Percentiles rank a stretch among this genome's conserved stretches.
phyloP scores from a whole-genome alignment of 2,888 invertebrate species.

The Apotomis turbidana region DNA sequence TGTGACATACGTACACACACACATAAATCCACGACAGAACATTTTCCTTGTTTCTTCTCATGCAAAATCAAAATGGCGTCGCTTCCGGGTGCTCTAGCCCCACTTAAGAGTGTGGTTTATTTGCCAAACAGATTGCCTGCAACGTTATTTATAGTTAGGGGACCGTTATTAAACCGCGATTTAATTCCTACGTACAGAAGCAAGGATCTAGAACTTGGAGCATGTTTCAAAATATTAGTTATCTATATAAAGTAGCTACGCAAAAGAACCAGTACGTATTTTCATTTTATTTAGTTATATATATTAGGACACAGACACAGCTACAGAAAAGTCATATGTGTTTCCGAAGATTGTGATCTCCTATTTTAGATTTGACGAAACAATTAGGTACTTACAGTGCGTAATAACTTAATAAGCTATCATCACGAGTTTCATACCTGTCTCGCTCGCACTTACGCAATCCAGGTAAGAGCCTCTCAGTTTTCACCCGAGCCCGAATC shows the following conservation, averaged over 20 bases:
- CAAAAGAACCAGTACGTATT: too few relatives aligned
- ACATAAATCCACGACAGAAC: constrained; percentile 3
- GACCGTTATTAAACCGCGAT: constrained; percentile 56
- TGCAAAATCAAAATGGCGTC: constrained; percentile 60
- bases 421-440: too few relatives aligned
- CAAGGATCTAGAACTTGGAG: constrained; percentile 18
- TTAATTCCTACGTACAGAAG: constrained; percentile 35
- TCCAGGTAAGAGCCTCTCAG: too few relatives aligned
- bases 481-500: too few relatives aligned
- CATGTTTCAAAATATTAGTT: constrained; percentile 11
- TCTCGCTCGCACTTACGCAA: too few relatives aligned
- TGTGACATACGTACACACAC: not conserved
- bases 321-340: too few relatives aligned
- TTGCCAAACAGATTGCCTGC: constrained; percentile 64
- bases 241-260: not conserved
- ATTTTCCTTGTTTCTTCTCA: constrained; percentile 48
- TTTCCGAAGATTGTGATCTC: too few relatives aligned
- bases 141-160: constrained; percentile 65
- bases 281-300: too few relatives aligned
- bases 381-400: too few relatives aligned
- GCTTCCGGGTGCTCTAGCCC: constrained; percentile 66
- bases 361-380: too few relatives aligned
- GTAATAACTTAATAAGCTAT: too few relatives aligned
- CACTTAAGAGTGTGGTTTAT: constrained; percentile 66
- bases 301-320: too few relatives aligned